Conservation (phyloP, 2,797 vertebrate species). For the Enteromius paludinosus region DNA sequence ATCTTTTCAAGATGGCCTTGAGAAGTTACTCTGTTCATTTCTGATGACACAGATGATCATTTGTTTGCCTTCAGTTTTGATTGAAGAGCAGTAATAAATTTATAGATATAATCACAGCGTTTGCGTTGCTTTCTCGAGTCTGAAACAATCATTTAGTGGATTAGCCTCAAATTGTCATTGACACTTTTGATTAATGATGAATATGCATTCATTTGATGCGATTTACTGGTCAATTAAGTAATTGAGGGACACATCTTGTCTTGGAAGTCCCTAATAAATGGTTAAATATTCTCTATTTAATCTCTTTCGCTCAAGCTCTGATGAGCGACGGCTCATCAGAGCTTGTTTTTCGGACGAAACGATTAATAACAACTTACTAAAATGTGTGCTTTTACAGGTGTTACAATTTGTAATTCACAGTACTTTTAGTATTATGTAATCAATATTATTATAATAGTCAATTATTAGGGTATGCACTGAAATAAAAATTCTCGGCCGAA, state of each 20-base stretch:
- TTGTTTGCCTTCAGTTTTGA: neutral
- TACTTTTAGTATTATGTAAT: neutral
- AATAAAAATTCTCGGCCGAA: no score
- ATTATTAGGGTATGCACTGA: neutral
- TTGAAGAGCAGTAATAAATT: neutral
- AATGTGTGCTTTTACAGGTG: neutral
- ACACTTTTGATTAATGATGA: neutral
- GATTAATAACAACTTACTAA: neutral
- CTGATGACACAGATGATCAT: neutral
- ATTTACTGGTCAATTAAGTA: neutral
- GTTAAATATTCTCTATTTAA: neutral
- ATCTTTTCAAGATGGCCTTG: neutral
- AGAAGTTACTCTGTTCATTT: neutral
- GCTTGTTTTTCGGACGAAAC: neutral
- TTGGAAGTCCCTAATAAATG: neutral
- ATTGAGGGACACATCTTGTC: neutral
- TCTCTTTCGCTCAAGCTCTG: neutral
- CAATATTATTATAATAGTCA: neutral
- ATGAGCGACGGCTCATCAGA: neutral
- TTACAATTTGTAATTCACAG: neutral
- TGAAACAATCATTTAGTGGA: neutral
- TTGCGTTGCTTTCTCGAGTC: neutral
- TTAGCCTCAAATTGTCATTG: neutral
- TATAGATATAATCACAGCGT: neutral
- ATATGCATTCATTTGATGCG: neutral